Evolutionary conservation across 1,140 invertebrate species (phyloP).

Genomic region (Leptinotarsa texana): DNA sequence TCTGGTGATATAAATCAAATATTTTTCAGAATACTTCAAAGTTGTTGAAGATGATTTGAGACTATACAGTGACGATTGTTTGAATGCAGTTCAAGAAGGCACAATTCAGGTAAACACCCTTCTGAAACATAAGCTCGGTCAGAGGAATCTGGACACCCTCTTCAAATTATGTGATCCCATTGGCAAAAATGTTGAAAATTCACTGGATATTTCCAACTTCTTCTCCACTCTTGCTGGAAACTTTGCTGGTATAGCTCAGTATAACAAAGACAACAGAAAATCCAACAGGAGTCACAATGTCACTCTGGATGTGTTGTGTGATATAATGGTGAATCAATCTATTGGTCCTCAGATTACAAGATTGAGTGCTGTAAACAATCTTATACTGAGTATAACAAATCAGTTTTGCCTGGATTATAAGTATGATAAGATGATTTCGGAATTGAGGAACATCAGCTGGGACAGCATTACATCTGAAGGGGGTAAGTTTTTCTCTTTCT

Average conservation of each 20-base stretch:
- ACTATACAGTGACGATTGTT: slow-evolving; percentile 66
- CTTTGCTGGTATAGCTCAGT: slow-evolving; percentile 85
- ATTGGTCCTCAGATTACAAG: slow-evolving; percentile 67
- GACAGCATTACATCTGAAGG: slow-evolving; percentile 63
- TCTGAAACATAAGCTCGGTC: slow-evolving; percentile 64
- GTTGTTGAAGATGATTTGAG: slow-evolving; percentile 72
- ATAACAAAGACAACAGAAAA: slow-evolving; percentile 90
- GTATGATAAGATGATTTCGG: slow-evolving; percentile 78
- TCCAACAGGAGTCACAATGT: slow-evolving; percentile 67
- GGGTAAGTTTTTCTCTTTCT: slow-evolving; percentile 56
- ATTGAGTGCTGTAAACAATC: slow-evolving; percentile 72
- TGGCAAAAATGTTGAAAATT: slow-evolving; percentile 63
- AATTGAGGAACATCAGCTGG: slow-evolving; percentile 74
- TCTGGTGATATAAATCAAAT: too few species aligned
- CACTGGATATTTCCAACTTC: slow-evolving; percentile 79
- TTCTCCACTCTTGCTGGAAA: slow-evolving; percentile 81
- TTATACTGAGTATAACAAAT: slow-evolving; percentile 70
- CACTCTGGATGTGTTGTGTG: slow-evolving; percentile 79
- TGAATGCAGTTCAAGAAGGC: slow-evolving; percentile 65
- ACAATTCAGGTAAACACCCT: slow-evolving; percentile 68
- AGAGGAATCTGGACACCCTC: slow-evolving; percentile 65
- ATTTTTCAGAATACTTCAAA: slow-evolving; percentile 71
- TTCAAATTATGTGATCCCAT: slow-evolving; percentile 81
- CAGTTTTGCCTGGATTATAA: slow-evolving; percentile 82
- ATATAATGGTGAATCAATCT: slow-evolving; percentile 70